Evolutionary conservation across 2,113 vertebrate species (phyloP).

Genomic region (Pachypanchax playfairii): DNA sequence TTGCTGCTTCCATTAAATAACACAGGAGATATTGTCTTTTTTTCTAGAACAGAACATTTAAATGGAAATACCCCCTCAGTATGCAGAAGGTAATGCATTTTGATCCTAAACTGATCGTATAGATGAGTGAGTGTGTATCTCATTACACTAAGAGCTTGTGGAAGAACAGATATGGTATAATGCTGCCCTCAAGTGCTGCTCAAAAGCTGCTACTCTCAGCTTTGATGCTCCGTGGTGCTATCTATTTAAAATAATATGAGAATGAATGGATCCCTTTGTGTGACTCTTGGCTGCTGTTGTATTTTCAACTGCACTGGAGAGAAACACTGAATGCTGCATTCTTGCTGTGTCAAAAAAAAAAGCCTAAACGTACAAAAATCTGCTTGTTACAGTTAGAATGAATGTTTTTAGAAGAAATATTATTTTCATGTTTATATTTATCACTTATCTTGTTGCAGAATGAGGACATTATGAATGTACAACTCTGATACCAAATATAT

Average conservation of each 20-base stretch:
- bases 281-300: slow-evolving; percentile 26
- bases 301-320: slow-evolving; percentile 1
- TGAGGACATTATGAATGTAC: too few species aligned
- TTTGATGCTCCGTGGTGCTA: slow-evolving; percentile 24
- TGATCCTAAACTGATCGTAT: slow-evolving; percentile 39
- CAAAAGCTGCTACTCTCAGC: slow-evolving; percentile 40
- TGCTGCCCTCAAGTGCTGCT: slow-evolving; percentile 74
- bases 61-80: slow-evolving; percentile 12
- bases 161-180: slow-evolving; percentile 41
- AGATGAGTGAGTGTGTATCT: slow-evolving; percentile 39
- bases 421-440: too few species aligned
- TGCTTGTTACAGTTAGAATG: neutral
- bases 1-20: slow-evolving; percentile 7
- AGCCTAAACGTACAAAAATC: neutral
- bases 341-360: neutral
- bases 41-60: slow-evolving; percentile 28
- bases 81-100: slow-evolving; percentile 31
- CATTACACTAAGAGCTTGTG: slow-evolving; percentile 35
- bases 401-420: neutral
- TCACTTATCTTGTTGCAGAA: too few species aligned
- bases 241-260: slow-evolving; percentile 33
- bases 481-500: too few species aligned
- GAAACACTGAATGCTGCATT: neutral
- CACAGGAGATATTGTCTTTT: slow-evolving; percentile 16
- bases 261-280: slow-evolving; percentile 35